Evolutionary conservation across 2,888 invertebrate genomes (phyloP), one percentile per base, ranked within the genome.

Genomic region (Patella ulyssiponensis): DNA sequence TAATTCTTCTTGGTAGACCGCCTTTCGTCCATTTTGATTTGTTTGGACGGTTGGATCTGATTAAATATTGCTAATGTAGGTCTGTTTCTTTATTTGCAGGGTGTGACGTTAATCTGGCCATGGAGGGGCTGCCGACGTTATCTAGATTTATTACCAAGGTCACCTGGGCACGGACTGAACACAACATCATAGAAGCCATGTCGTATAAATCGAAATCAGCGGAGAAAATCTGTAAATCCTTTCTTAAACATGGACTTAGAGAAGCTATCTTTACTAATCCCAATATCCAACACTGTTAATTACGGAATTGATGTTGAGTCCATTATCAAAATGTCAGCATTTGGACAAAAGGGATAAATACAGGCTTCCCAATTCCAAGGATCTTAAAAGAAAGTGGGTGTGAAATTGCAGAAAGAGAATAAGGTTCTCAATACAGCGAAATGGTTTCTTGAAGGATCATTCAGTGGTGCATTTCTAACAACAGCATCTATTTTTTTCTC

Each of bases 121-220:
- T 89, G 27, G 82, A 85, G 54, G 87, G 88, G 9, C 81, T 90
- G 58, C 76, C 81, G 71, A 83, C 87, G 14, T 83, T 89, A 33
- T 79, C 81, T 71, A 79, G 79, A 23, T 88, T 90, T 78, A 82
- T 90, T 23, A 81, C 84, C n/a, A 83, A 84, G 82, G 85, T 88
- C 7, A 82, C 87, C 2, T 80, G 85, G 71, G 89, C 89, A 9
- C 85, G 86, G 17, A 86, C 85, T 4, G 90, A 90, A 77, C 83
- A 85, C 78, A 82, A 85, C 80, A 87, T 90, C 71, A 81, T 85
- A 74, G 79, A 84, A 74, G 86, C 89, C 12, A 85, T 90, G 73
- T 70, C 84, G 27, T 87, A 77, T 78, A 90, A 90, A 81, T 86
- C 87, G 80, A 83, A 86, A 73, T 88, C 90, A 80, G 82, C 88